A percentile compares a stretch with the other conserved stretches of the same genome.
Evolutionary conservation across 2,797 vertebrate genomes (phyloP).

Genomic region (Champsocephalus gunnari): DNA sequence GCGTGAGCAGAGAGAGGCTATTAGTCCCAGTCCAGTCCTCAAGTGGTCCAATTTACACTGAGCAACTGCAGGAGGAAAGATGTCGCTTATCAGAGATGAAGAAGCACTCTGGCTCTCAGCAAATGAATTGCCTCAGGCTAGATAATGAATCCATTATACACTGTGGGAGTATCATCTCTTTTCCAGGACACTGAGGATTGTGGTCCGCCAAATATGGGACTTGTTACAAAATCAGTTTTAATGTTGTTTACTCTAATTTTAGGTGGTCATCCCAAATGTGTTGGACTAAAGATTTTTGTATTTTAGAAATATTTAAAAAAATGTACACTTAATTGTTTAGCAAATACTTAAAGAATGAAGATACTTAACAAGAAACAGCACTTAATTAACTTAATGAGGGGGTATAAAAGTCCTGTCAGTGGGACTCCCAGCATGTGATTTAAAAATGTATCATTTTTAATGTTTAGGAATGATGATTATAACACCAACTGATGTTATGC

Average conservation of each 20-base stretch:
- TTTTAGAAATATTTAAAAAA: conserved; percentile 30
- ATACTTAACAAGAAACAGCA: conserved; percentile 21
- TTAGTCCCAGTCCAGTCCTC: conserved; percentile 38
- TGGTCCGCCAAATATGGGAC: conserved; percentile 24
- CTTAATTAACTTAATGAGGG: conserved; percentile 11
- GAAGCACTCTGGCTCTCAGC: conserved; percentile 27
- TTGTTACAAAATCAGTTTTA: conserved; percentile 14
- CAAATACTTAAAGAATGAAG: conserved; percentile 26
- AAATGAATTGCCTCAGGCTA: conserved; percentile 45
- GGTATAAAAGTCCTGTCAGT: conserved; percentile 1
- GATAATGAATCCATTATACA: conserved; percentile 44
- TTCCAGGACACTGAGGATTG: conserved; percentile 15
- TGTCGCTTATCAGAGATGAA: conserved; percentile 49
- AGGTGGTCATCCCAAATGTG: conserved; percentile 8
- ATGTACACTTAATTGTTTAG: conserved; percentile 34
- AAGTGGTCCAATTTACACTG: conserved; percentile 58
- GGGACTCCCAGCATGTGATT: conserved; percentile 19
- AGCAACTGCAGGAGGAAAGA: conserved; percentile 34
- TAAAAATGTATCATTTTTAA: conserved; percentile 8
- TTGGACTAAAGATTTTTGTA: conserved; percentile 18
- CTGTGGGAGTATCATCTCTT: conserved; percentile 39
- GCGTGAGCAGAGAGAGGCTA: conserved; percentile 32
- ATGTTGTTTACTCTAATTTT: conserved; percentile 1
- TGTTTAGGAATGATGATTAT: conserved; percentile 24
- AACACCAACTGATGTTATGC: conserved; percentile 24